phyloP scores from a whole-genome alignment of 2,797 vertebrate genomes.

The Parotocinclus haroldoi region DNA sequence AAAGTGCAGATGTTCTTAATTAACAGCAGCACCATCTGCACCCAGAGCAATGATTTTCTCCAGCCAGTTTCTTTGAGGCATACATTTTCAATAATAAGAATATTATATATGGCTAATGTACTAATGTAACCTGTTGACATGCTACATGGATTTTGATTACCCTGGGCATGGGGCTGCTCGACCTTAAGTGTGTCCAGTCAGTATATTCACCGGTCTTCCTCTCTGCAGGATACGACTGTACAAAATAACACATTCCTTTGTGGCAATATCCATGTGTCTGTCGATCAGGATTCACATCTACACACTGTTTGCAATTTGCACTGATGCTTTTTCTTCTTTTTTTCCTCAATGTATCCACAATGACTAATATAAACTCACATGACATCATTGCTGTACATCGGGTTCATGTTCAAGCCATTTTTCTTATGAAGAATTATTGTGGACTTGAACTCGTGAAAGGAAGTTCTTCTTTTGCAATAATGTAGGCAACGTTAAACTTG shows the following conservation, averaged over 20 bases:
- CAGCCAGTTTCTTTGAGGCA: slow-evolving; percentile 32
- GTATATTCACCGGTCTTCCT: slow-evolving; percentile 20
- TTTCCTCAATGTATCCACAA: too few species aligned
- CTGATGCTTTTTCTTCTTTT: too few species aligned
- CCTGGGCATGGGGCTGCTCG: slow-evolving; percentile 9
- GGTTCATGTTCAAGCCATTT: too few species aligned
- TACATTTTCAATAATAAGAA: slow-evolving; percentile 14
- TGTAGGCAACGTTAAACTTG: too few species aligned
- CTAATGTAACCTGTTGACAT: slow-evolving; percentile 9
- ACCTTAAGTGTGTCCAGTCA: slow-evolving; percentile 19
- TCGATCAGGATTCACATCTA: slow-evolving; percentile 25
- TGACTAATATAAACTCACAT: too few species aligned
- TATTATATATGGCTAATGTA: slow-evolving; percentile 1
- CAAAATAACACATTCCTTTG: slow-evolving; percentile 26
- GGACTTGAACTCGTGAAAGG: too few species aligned
- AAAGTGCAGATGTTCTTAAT: slow-evolving; percentile 40
- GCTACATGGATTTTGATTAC: slow-evolving; percentile 9
- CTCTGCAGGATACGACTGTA: background rate
- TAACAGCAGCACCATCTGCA: slow-evolving; percentile 32
- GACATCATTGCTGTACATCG: too few species aligned
- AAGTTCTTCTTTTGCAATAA: too few species aligned
- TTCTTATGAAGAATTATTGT: too few species aligned
- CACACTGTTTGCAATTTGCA: background rate
- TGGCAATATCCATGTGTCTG: slow-evolving; percentile 20
- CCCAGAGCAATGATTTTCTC: slow-evolving; percentile 28